Conservation (phyloP, 2,797 vertebrate species). For the Chiroxiphia lanceolata region DNA sequence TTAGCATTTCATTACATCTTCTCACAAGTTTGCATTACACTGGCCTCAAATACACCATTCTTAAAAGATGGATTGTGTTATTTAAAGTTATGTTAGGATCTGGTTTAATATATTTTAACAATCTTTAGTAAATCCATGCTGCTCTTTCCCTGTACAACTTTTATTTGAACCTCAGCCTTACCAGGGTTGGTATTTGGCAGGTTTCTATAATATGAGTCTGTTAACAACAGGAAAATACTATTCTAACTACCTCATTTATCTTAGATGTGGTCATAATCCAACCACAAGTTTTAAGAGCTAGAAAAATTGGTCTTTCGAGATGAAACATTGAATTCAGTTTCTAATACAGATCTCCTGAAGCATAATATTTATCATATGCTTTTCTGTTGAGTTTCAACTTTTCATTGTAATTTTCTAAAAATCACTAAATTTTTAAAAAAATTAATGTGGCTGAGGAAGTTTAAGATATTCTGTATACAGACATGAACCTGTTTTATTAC, state of each 20-base stretch:
- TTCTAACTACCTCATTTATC: neutral
- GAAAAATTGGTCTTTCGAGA: neutral
- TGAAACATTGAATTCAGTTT: neutral
- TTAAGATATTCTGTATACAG: neutral
- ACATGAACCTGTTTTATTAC: neutral
- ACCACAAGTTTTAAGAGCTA: neutral
- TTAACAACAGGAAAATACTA: neutral
- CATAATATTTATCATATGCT: neutral
- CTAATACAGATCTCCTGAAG: neutral
- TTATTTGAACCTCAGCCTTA: neutral
- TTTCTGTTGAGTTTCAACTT: neutral
- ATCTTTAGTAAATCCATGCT: neutral
- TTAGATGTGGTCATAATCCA: neutral
- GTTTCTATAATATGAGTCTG: neutral
- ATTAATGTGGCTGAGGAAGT: neutral
- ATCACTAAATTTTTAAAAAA: neutral
- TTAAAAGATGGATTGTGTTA: neutral
- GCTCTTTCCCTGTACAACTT: neutral
- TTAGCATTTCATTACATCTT: neutral
- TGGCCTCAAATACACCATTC: neutral
- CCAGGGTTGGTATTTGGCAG: neutral
- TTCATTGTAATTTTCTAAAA: neutral
- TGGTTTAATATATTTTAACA: neutral
- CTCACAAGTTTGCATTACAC: neutral
- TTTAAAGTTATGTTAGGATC: neutral